A percentile compares a stretch with the other conserved stretches of the same genome.
Conservation (phyloP, 2,797 vertebrate species). For the Clarias fuscus region DNA sequence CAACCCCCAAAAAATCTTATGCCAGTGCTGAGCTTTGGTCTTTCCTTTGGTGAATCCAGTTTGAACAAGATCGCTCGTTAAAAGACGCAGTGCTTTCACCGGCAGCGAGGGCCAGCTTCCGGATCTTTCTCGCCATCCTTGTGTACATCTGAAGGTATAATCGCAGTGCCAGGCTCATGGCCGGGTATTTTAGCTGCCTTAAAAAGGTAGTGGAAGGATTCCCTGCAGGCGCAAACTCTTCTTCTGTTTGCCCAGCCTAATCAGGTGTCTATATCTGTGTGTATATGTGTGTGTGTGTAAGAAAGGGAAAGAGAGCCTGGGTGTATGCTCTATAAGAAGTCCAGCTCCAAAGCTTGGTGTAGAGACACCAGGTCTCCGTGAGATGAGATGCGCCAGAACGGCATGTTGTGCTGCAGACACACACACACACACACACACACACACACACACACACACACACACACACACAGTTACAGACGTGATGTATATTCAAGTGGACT, state of each 20-base stretch:
- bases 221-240: slow-evolving; percentile 40
- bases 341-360: slow-evolving; percentile 94
- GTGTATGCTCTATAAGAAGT: slow-evolving; percentile 85
- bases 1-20: background rate
- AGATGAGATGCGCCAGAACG: slow-evolving; percentile 95
- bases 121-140: slow-evolving; percentile 43
- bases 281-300: background rate
- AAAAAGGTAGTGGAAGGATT: slow-evolving; percentile 60
- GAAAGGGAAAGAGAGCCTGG: background rate
- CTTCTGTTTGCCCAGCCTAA: slow-evolving; percentile 54
- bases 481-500: background rate
- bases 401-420: slow-evolving; percentile 91
- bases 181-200: slow-evolving; percentile 73
- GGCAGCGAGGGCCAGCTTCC: slow-evolving; percentile 20
- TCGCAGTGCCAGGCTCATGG: slow-evolving; percentile 51
- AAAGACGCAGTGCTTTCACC: slow-evolving; percentile 21
- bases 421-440: background rate
- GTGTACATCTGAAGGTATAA: background rate
- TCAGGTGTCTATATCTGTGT: slow-evolving; percentile 40
- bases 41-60: slow-evolving; percentile 58
- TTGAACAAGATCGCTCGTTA: slow-evolving; percentile 25
- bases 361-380: slow-evolving; percentile 94
- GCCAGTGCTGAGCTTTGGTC: slow-evolving; percentile 59
- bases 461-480: background rate
- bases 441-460: background rate